Evolutionary conservation across 2,113 vertebrate genomes (phyloP).

Genomic region (Xenopus borealis): DNA sequence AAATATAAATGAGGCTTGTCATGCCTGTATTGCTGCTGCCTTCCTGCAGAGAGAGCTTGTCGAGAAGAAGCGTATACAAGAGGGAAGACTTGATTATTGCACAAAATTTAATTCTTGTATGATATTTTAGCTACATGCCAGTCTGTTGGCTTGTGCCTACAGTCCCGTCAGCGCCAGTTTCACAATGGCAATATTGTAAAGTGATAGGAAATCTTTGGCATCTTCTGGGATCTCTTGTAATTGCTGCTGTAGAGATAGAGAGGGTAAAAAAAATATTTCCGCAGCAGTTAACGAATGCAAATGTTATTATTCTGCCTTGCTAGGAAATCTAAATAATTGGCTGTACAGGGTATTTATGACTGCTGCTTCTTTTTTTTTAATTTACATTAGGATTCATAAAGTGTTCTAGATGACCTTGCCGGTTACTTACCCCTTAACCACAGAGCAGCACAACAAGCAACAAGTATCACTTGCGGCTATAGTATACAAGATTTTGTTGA

Average conservation of each 20-base stretch:
- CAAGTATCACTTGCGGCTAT: not conserved
- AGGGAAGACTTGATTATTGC: slow-evolving; percentile 4
- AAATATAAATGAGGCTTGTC: slow-evolving; percentile 43
- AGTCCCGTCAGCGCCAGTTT: not conserved
- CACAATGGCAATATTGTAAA: not conserved
- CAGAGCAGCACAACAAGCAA: not conserved
- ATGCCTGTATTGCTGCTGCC: slow-evolving; percentile 21
- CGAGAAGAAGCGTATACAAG: slow-evolving; percentile 10
- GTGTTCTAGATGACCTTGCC: not conserved
- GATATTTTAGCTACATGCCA: not conserved
- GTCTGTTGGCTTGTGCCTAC: not conserved
- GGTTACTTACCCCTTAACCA: not conserved
- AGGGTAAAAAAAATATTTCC: not conserved
- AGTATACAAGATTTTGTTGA: no score
- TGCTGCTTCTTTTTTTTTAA: not conserved
- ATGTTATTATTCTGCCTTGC: not conserved
- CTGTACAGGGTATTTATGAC: slow-evolving; percentile 4
- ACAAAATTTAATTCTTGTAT: slow-evolving; percentile 11
- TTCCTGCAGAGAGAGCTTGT: slow-evolving; percentile 30
- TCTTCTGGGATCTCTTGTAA: not conserved
- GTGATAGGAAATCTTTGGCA: not conserved
- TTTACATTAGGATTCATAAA: slow-evolving; percentile 18
- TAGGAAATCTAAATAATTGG: slow-evolving; percentile 11
- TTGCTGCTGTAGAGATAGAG: not conserved
- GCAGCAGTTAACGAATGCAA: slow-evolving; percentile 11